Evolutionary conservation across 2,113 vertebrate genomes (phyloP), one percentile per base, ranked within the genome.

Genomic region (Cyanoderma ruficeps): DNA sequence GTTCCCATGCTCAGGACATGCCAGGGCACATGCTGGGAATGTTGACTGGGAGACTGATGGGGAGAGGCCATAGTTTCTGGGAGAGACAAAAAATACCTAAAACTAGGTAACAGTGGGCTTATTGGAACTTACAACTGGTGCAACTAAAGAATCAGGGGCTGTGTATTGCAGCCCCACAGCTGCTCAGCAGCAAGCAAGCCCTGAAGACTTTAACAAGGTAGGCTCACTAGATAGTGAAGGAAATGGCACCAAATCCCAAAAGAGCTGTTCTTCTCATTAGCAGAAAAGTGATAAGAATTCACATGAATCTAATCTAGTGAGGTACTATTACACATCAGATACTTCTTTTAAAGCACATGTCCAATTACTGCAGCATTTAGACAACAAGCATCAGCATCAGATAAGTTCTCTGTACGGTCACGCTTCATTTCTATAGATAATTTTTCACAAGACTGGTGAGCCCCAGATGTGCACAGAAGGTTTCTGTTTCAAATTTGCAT

Each of bases 351-450:
- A 91, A 81, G 56, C 63, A 64, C 7, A 39, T 92, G 79, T 92
- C 61, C 80, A 80, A 95, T 96, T 89, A 95, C 61, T 53, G 71
- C 83, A 87, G 87, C 81, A 49, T 96, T 94, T 79, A 91, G 68
- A 89, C 88, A 94, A 96, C 76, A 94, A 94, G 87, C 63, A 61
- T 56, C 47, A 77, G 47, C 82, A 93, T 78, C 92, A 92, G 93
- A 75, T 95, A 95, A 94, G 33, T 81, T 89, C 76, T 85, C 82
- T 24, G 18, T 83, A 57, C 47, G n/a, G 89, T 76, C 92, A 94
- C 0, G 7, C 76, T 89, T 87, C 77, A 78, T 75, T 95, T 92
- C 87, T 88, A n/a, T 5, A 74, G 83, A 50, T 82, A 72, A 83
- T 94, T 96, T 94, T 85, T 72, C 83, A 80, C 42, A 71, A 76